A percentile compares a stretch with the other conserved stretches of the same genome.
phyloP scores from a whole-genome alignment of 2,797 vertebrate species.

The Urophycis tenuis region DNA sequence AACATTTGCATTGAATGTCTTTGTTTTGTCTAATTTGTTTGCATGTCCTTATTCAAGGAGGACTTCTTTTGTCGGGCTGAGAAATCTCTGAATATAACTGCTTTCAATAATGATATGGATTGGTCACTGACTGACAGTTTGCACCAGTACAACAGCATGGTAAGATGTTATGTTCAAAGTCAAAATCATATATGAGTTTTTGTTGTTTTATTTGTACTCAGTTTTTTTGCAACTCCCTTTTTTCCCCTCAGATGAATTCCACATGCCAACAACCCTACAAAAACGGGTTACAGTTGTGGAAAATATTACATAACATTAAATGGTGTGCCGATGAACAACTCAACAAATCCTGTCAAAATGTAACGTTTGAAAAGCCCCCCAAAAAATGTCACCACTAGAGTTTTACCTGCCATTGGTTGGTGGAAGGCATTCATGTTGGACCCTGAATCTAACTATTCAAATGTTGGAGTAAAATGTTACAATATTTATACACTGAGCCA shows the following conservation, averaged over 20 bases:
- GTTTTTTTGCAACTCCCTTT: neutral
- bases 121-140: fast-evolving
- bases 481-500: neutral
- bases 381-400: no score
- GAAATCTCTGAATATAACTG: constrained; percentile 9
- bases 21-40: constrained; percentile 15
- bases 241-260: neutral
- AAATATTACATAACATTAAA: fast-evolving
- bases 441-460: neutral
- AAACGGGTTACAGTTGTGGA: no score
- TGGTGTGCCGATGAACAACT: neutral
- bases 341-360: no score
- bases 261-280: no score
- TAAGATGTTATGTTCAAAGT: constrained; percentile 21
- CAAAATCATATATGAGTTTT: neutral
- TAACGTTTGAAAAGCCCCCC: no score
- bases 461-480: no score
- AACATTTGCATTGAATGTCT: neutral
- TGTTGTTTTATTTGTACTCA: neutral
- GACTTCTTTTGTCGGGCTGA: constrained; percentile 26
- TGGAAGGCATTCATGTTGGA: neutral
- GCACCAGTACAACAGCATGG: fast-evolving
- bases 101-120: no score
- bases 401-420: no score
- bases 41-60: neutral